phyloP scores from a whole-genome alignment of 2,797 vertebrate genomes.

The Apodemus agrarius region DNA sequence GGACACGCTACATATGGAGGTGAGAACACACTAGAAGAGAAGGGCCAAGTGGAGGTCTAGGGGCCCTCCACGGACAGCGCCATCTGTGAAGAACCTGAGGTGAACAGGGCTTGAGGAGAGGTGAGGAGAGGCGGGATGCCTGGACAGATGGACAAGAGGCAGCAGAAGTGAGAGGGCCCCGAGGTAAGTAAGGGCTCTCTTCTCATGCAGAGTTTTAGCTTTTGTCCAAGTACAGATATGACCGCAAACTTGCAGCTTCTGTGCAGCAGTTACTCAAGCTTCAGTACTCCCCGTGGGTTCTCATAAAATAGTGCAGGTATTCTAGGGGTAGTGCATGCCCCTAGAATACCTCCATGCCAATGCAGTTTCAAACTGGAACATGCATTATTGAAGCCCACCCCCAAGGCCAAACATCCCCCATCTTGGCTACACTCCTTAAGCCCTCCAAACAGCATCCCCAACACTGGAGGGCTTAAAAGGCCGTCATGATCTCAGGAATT shows the following conservation, averaged over 20 bases:
- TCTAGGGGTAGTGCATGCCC: no score
- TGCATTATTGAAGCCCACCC: neutral
- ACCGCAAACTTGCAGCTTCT: constrained; percentile 7
- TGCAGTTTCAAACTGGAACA: neutral
- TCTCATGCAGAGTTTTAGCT: neutral
- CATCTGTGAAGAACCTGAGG: neutral
- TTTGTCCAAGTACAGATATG: constrained; percentile 11
- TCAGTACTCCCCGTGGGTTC: neutral
- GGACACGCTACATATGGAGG: neutral
- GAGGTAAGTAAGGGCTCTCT: neutral
- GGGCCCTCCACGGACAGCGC: neutral
- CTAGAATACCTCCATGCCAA: constrained; percentile 42
- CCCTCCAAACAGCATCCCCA: neutral
- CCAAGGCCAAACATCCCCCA: neutral
- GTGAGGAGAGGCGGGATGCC: neutral
- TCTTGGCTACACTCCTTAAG: neutral
- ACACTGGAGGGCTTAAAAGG: neutral
- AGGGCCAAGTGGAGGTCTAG: neutral
- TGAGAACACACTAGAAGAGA: no score
- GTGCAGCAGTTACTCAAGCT: constrained; percentile 50
- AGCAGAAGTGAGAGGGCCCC: neutral
- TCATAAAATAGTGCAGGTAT: constrained; percentile 36
- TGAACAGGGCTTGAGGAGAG: neutral
- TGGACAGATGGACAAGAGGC: neutral
- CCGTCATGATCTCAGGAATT: neutral